Conservation (phyloP, 2,797 vertebrate species). For the Chromobotia macracanthus region DNA sequence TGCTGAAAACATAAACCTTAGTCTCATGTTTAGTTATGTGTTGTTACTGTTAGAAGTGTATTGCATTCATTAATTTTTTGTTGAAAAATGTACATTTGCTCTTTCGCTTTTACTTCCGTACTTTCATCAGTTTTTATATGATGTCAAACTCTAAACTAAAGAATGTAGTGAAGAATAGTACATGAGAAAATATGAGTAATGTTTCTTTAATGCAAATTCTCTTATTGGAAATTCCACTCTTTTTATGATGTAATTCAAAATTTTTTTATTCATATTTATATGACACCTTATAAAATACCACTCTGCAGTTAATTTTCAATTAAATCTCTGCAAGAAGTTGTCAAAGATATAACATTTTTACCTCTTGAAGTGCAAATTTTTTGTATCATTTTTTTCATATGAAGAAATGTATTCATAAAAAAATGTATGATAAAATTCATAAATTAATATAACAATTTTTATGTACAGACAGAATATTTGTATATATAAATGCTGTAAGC, state of each 20-base stretch:
- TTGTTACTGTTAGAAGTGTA: conserved; percentile 13
- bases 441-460: not conserved
- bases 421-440: not conserved
- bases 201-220: conserved; percentile 36
- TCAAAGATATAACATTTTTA: not conserved
- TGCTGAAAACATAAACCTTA: conserved; percentile 35
- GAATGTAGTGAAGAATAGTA: conserved; percentile 27
- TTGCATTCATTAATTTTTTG: conserved; percentile 11
- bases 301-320: conserved; percentile 21
- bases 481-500: not conserved
- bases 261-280: conserved; percentile 30
- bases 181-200: conserved; percentile 40
- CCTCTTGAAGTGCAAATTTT: not conserved
- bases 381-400: not conserved
- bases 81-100: conserved; percentile 19
- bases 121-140: conserved; percentile 43
- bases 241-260: conserved; percentile 42
- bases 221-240: conserved; percentile 44
- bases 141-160: conserved; percentile 37
- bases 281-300: conserved; percentile 24
- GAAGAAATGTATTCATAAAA: not conserved
- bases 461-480: not conserved
- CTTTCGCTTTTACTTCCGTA: conserved; percentile 10
- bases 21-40: conserved; percentile 11
- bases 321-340: conserved; percentile 1